Evolutionary conservation across 1,140 invertebrate species (phyloP).

Genomic region (Solenopsis fugax): DNA sequence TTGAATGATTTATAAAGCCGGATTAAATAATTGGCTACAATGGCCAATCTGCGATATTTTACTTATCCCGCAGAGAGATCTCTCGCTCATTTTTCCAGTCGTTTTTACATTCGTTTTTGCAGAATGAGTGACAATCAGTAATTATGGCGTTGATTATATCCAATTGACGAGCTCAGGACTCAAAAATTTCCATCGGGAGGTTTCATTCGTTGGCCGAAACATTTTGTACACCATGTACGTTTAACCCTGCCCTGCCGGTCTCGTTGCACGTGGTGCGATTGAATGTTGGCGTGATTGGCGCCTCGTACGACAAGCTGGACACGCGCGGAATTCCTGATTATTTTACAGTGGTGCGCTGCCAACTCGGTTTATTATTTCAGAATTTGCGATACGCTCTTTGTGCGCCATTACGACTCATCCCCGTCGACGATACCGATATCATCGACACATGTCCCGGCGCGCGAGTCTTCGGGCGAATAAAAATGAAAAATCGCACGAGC

Average conservation of each 20-base stretch:
- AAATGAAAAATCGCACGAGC: conserved; percentile 43
- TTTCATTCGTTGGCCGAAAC: conserved; percentile 31
- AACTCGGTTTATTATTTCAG: conserved; percentile 84
- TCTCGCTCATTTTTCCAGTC: neutral
- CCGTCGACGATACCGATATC: conserved; percentile 72
- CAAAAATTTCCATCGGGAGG: conserved; percentile 17
- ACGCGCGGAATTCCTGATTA: conserved; percentile 84
- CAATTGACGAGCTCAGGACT: conserved; percentile 29
- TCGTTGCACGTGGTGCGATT: conserved; percentile 78
- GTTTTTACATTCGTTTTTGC: conserved; percentile 21
- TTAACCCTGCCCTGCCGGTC: conserved; percentile 71
- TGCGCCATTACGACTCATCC: conserved; percentile 69
- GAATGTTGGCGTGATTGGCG: conserved; percentile 86
- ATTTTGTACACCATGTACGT: conserved; percentile 64
- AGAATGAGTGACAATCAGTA: conserved; percentile 43
- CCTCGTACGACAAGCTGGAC: conserved; percentile 80
- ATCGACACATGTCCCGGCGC: conserved; percentile 53
- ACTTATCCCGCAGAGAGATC: neutral
- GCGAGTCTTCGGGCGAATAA: conserved; percentile 48
- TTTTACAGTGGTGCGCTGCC: conserved; percentile 67
- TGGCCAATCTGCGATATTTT: neutral
- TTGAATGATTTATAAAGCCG: neutral
- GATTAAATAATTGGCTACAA: neutral
- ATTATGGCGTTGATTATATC: conserved; percentile 48
- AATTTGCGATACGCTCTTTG: conserved; percentile 74